Percentiles rank a stretch among this genome's conserved stretches.
These are phyloP conservation scores for Xyliphius kryptos DNA, from an alignment of 2,113 vertebrate species.

Conservation along the genomic window DNA sequence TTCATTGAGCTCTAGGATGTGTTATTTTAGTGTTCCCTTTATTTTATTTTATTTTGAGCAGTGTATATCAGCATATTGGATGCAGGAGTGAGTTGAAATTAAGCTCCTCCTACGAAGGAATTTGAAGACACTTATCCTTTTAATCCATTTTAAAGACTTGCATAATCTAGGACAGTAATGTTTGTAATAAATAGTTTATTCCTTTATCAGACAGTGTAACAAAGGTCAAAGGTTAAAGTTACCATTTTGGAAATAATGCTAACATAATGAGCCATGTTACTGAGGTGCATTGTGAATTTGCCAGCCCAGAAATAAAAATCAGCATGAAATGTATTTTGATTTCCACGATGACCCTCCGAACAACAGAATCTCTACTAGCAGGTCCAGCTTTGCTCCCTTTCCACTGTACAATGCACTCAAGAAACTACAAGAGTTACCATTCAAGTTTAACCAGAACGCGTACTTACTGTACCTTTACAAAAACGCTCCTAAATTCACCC, in stretches of 20 bases:
- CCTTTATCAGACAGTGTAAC: not conserved
- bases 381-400: too few species aligned
- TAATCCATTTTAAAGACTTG: too few species aligned
- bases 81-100: too few species aligned
- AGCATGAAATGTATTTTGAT: not conserved
- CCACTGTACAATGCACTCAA: too few species aligned
- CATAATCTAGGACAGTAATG: conserved; percentile 13
- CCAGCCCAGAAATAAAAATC: not conserved
- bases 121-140: too few species aligned
- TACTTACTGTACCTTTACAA: conserved; percentile 25
- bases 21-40: too few species aligned
- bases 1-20: too few species aligned
- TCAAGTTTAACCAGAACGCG: conserved; percentile 5
- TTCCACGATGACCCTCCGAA: not conserved
- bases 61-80: too few species aligned
- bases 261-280: conserved; percentile 12
- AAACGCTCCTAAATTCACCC: not conserved
- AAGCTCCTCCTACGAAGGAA: too few species aligned
- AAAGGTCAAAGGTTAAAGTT: conserved; percentile 8
- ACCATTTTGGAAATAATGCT: conserved; percentile 6
- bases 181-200: conserved; percentile 11
- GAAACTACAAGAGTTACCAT: not conserved
- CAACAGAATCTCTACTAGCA: too few species aligned
- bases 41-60: too few species aligned
- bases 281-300: not conserved